phyloP scores from a whole-genome alignment of 2,797 vertebrate genomes.

The Pangasius krempfi region DNA sequence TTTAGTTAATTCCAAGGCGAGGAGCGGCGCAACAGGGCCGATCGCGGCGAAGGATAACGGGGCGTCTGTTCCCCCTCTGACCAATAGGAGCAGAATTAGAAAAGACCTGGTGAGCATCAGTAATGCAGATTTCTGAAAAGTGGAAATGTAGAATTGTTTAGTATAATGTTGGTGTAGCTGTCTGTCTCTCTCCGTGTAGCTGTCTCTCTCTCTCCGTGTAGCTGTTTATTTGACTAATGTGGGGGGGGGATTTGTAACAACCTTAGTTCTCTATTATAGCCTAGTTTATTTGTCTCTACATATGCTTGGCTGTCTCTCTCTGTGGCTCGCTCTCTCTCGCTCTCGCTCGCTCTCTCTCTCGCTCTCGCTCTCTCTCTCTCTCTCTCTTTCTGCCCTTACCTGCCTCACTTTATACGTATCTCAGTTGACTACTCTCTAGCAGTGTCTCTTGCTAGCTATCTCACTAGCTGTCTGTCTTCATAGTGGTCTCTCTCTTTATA shows the following conservation, averaged over 20 bases:
- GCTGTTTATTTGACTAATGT: background rate
- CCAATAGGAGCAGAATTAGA: slow-evolving; percentile 52
- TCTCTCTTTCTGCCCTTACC: too few relatives aligned
- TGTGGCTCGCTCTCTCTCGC: background rate
- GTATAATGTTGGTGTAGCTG: background rate
- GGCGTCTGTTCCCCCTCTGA: background rate
- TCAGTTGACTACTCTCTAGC: too few relatives aligned
- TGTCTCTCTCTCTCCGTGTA: background rate
- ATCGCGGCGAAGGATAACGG: background rate
- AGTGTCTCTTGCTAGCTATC: too few relatives aligned
- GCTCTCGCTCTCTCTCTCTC: too few relatives aligned
- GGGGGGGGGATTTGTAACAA: background rate
- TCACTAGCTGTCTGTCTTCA: too few relatives aligned
- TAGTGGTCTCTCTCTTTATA: too few relatives aligned
- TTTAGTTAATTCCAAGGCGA: background rate
- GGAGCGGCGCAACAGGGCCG: background rate
- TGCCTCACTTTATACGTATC: too few relatives aligned
- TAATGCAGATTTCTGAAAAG: too few relatives aligned
- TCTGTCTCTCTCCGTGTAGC: background rate
- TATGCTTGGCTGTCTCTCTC: background rate
- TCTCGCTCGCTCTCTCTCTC: background rate
- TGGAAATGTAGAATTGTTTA: background rate
- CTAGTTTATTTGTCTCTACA: background rate
- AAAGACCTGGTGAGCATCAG: slow-evolving; percentile 48
- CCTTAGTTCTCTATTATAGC: background rate